Conservation (phyloP, 2,113 vertebrate species). For the Oryzias curvinotus region DNA sequence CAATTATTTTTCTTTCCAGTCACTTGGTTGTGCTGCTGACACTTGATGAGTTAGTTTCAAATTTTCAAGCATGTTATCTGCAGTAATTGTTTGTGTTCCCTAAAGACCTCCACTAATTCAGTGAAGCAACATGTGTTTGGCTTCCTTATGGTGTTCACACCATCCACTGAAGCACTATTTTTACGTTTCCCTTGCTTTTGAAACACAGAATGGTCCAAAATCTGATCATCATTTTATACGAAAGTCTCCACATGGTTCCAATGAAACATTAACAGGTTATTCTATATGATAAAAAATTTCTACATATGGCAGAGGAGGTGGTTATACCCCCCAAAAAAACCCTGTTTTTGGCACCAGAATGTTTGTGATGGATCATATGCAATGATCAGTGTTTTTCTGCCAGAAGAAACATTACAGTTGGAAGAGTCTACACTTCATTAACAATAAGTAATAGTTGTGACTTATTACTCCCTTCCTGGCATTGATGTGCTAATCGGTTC, state of each 20-base stretch:
- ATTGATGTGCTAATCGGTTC: constrained; percentile 22
- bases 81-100: no score
- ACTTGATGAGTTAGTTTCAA: no score
- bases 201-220: neutral
- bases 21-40: no score
- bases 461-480: neutral
- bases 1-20: no score
- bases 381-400: neutral
- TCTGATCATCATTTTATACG: neutral
- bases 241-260: neutral
- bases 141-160: no score
- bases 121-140: no score
- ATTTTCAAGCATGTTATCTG: no score
- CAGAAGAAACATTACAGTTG: constrained; percentile 1
- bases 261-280: neutral
- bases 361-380: neutral
- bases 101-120: no score
- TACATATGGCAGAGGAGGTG: no score
- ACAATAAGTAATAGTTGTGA: constrained; percentile 5
- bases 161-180: no score
- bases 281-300: neutral
- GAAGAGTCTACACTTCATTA: neutral
- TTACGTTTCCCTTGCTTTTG: neutral
- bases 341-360: neutral
- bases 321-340: no score